Evolutionary conservation across 2,113 vertebrate species (phyloP), one percentile per base, ranked within the genome.

Genomic region (Cyrtonyx montezumae): DNA sequence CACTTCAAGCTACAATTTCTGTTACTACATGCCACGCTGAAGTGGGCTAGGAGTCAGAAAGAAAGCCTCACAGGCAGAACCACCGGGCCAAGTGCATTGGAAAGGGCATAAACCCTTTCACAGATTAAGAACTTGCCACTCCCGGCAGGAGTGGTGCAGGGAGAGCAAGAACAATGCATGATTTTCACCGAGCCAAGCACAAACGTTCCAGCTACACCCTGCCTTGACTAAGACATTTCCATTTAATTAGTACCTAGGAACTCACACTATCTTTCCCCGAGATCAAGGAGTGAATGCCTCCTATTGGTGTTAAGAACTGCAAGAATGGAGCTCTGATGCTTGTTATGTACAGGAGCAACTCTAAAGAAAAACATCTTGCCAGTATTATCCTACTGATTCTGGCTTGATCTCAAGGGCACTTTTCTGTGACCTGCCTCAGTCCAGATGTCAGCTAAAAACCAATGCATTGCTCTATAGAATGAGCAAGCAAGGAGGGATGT

Each of bases 341-440:
- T 37, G 6, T 4, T 65, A 25, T 14, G 11, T 21, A 67, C 46
- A 71, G 69, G 19, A 90, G 32, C 34, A 88, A 48, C 20, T 92
- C 70, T 68, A 18, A 51, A 68, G 83, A 82, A 70, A 45, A 42
- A 14, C 15, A 43, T 23, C 32, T 19, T 80, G 70, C 62, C 79
- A 22, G 1, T 51, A 75, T 36, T 70, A 67, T 20, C 20, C 12
- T 28, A 18, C 82, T 93, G 82, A 85, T 70, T 85, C 37, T 90
- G 94, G 76, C 28, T 71, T 88, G 84, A 59, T 79, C 59, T 69
- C 71, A 84, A 90, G 46, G 32, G 16, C 87, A 32, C 73, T 93
- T 91, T 87, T 42, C 77, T 80, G 82, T 56, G 85, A 71, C 71
- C 69, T 85, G 61, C 37, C 76, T 88, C 85, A 90, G 82, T 56